Evolutionary conservation across 2,888 invertebrate genomes (phyloP), one percentile per base, ranked within the genome.

Genomic region (Drosophila mimica): DNA sequence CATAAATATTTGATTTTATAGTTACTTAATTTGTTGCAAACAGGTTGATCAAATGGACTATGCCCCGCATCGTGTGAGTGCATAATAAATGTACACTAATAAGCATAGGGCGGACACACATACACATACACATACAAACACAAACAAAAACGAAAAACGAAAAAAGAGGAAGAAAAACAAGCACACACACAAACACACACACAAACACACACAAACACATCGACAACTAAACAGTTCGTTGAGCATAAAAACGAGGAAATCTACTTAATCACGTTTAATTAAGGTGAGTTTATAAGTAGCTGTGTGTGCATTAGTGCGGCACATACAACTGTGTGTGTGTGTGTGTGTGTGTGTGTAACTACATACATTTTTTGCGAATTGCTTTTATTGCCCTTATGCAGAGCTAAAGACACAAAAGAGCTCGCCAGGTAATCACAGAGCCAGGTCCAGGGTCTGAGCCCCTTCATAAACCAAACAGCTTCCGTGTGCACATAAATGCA

Each of bases 211-310:
- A 65, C 33, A 66, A 71, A 70, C 62, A 74, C 88, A 88, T 79
- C 83, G 86, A 86, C 86, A 83, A 83, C 79, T 88, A 85, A 85
- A 88, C 85, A 89, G 85, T 83, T 82, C 82, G 84, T 84, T 72
- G 84, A 83, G 86, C 85, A 88, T 81, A 87, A 88, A 89, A 83
- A 86, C 79, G 90, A 82, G 90, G 83, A 89, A 88, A 88, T 88
- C 88, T 86, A 88, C 88, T 88, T 88, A 88, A 88, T 88, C 90
- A 88, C 90, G 80, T 89, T 90, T 91, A 91, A 91, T 91, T 91
- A 83, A 91, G 91, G 91, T 90, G 84, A 88, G 89, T 86, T 86
- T 79, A 86, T 88, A 79, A 84, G 85, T 81, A 88, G 82, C 57
- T 67, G 53, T 68, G 58, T 68, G 43, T 70, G 40, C 69, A 67